A percentile compares a stretch with the other conserved stretches of the same genome.
Conservation (phyloP, 2,113 vertebrate species). For the human region DNA sequence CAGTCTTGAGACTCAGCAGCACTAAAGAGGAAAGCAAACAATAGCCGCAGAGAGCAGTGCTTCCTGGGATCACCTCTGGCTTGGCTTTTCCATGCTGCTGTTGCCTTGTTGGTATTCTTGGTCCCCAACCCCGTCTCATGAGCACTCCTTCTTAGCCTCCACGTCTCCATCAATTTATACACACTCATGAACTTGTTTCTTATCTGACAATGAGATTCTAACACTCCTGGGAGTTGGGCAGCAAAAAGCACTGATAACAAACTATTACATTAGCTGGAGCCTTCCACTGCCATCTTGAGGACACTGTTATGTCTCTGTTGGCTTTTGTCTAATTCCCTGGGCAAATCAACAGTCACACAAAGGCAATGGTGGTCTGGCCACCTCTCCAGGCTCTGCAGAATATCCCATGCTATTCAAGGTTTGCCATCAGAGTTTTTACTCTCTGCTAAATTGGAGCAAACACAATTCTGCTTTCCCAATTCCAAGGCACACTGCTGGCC, state of each 20-base stretch:
- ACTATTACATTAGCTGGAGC: background rate
- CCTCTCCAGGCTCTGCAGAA: background rate
- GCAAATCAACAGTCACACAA: background rate
- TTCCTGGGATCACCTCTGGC: background rate
- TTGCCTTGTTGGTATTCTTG: background rate
- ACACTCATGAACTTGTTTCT: background rate
- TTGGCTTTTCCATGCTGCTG: background rate
- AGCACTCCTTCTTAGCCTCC: background rate
- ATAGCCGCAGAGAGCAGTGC: background rate
- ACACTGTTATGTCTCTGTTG: background rate
- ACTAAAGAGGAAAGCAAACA: background rate
- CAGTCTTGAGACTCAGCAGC: background rate
- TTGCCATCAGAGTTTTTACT: background rate
- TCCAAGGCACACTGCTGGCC: background rate
- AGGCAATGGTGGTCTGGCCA: background rate
- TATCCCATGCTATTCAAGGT: background rate
- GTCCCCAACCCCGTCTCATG: background rate
- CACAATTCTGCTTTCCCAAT: background rate
- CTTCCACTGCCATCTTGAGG: background rate
- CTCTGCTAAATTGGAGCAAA: background rate
- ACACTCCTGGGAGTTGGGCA: background rate
- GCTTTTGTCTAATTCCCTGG: background rate
- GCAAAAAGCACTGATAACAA: background rate
- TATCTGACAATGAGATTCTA: slow-evolving; percentile 6
- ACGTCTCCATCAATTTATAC: background rate